These are phyloP conservation scores for Leucozona laternaria DNA, from an alignment of 2,888 invertebrate species.

Conservation along the genomic window DNA sequence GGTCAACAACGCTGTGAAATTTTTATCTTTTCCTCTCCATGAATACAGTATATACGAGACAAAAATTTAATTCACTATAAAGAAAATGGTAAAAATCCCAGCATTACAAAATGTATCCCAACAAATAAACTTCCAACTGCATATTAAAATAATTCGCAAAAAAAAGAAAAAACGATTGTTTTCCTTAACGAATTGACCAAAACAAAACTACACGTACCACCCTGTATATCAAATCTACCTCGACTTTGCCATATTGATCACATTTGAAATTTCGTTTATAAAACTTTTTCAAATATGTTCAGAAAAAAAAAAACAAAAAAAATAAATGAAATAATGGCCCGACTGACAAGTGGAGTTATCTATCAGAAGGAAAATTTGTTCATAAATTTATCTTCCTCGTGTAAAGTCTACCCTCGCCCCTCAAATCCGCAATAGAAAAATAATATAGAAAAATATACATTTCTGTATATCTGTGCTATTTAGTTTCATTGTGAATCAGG, in stretches of 20 bases:
- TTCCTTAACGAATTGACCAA: no score
- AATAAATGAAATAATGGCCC: slow-evolving; percentile 36
- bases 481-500: slow-evolving; percentile 62
- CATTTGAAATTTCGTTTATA: slow-evolving; percentile 58
- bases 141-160: no score
- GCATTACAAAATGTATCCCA: no score
- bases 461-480: background rate
- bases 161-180: no score
- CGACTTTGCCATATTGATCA: slow-evolving; percentile 45
- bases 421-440: slow-evolving; percentile 8
- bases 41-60: no score
- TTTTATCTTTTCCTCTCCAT: no score
- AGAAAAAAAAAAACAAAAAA: background rate
- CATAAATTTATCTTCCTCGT: slow-evolving; percentile 50
- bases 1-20: no score
- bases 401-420: background rate
- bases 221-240: background rate
- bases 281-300: slow-evolving; percentile 41
- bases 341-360: slow-evolving; percentile 62
- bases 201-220: no score
- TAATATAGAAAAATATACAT: background rate
- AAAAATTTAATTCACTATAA: no score
- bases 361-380: slow-evolving; percentile 39
- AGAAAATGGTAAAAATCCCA: no score
- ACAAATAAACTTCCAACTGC: no score